Conservation (phyloP, 2,888 invertebrate genomes). For the Parnassius smintheus region DNA sequence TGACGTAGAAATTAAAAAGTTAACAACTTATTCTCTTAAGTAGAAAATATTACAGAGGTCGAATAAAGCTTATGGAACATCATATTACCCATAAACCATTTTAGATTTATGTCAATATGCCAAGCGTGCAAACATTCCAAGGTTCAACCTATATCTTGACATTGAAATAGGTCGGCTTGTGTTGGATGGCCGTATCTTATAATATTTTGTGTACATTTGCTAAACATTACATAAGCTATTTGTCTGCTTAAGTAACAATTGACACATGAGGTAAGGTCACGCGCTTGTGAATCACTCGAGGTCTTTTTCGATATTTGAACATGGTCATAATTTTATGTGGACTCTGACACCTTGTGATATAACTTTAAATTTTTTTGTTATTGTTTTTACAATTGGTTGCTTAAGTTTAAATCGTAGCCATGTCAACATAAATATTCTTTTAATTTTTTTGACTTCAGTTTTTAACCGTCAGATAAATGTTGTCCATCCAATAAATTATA, state of each 20-base stretch:
- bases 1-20: no score
- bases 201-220: conserved; percentile 35
- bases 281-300: conserved; percentile 32
- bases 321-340: conserved; percentile 25
- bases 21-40: no score
- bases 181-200: conserved; percentile 24
- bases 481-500: no score
- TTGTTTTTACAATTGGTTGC: no score
- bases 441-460: no score
- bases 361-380: no score
- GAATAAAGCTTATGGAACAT: no score
- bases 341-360: conserved; percentile 1
- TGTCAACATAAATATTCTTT: no score
- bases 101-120: background rate
- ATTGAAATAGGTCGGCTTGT: conserved; percentile 25
- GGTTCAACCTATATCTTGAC: conserved; percentile 11
- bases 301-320: conserved; percentile 32
- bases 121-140: background rate
- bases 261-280: conserved; percentile 37
- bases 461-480: no score
- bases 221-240: conserved; percentile 51
- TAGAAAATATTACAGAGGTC: no score
- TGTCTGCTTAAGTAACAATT: conserved; percentile 37
- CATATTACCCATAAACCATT: background rate
- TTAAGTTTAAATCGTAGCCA: no score